Conservation (phyloP, 2,797 vertebrate genomes). For the Melanotaenia maccullochi region DNA sequence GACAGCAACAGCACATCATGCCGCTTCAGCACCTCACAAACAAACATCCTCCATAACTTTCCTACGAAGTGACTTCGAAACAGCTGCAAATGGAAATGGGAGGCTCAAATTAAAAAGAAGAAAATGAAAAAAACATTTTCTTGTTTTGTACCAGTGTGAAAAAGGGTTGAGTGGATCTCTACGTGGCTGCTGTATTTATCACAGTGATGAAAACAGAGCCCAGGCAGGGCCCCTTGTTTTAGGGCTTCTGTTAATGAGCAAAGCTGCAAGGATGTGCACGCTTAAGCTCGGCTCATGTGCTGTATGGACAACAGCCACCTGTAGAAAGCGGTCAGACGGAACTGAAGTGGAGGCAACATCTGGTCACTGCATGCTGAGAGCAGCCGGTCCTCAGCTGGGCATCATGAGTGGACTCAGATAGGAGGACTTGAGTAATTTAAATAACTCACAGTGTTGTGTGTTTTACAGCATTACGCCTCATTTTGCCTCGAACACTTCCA, state of each 20-base stretch:
- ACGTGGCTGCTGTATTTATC: neutral
- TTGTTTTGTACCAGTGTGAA: constrained; percentile 23
- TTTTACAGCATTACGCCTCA: neutral
- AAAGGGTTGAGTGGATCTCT: neutral
- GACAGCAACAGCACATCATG: constrained; percentile 31
- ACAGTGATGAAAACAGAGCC: constrained; percentile 9
- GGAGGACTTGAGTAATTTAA: neutral
- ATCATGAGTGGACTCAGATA: neutral
- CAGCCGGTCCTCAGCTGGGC: constrained; percentile 6
- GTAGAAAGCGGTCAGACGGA: constrained; percentile 12
- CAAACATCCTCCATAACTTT: constrained; percentile 37
- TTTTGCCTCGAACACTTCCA: neutral
- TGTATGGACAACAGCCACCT: constrained; percentile 26
- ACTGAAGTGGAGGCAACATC: constrained; percentile 4
- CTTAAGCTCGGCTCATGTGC: neutral
- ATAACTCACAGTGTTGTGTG: neutral
- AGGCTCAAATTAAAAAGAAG: constrained; percentile 23
- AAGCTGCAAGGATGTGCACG: neutral
- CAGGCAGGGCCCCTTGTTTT: neutral
- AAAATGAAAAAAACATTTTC: constrained; percentile 21
- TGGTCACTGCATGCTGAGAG: constrained; percentile 2
- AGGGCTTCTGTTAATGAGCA: constrained; percentile 24
- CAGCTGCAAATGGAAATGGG: constrained; percentile 33
- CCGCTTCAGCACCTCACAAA: constrained; percentile 50
- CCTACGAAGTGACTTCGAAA: constrained; percentile 27